These are phyloP conservation scores for Oegoconia quadripuncta DNA, from an alignment of 2,888 invertebrate genomes.

Conservation along the genomic window DNA sequence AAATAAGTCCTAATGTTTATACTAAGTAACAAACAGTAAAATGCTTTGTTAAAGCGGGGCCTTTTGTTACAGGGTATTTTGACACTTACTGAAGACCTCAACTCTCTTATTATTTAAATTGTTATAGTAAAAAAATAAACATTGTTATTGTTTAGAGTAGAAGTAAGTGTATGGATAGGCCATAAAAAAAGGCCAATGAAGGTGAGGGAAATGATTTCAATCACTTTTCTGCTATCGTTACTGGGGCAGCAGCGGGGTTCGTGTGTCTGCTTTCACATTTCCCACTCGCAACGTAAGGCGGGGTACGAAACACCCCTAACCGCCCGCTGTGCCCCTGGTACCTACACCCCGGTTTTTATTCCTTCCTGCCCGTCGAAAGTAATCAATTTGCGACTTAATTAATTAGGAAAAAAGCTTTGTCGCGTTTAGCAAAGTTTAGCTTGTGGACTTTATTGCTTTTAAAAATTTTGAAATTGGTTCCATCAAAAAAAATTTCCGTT, in stretches of 20 bases:
- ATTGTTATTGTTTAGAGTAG: too few species aligned
- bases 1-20: too few species aligned
- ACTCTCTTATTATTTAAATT: too few species aligned
- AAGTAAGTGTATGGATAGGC: too few species aligned
- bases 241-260: constrained; percentile 71
- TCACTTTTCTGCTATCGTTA: constrained; percentile 52
- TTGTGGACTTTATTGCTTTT: not conserved
- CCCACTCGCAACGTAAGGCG: constrained; percentile 73
- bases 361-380: constrained; percentile 73
- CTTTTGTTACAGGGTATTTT: too few species aligned
- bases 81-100: too few species aligned
- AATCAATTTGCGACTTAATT: constrained; percentile 79
- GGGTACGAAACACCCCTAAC: constrained; percentile 37
- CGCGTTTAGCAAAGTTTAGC: constrained; percentile 24
- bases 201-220: too few species aligned
- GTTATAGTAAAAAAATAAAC: too few species aligned
- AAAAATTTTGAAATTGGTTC: not conserved
- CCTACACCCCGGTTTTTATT: constrained; percentile 73
- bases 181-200: too few species aligned
- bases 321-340: constrained; percentile 50
- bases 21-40: too few species aligned
- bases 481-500: too few species aligned
- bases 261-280: constrained; percentile 79
- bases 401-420: constrained; percentile 71
- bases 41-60: too few species aligned